A percentile compares a stretch with the other conserved stretches of the same genome.
These are phyloP conservation scores for Selene dorsalis DNA, from an alignment of 2,797 vertebrate species.

Conservation along the genomic window DNA sequence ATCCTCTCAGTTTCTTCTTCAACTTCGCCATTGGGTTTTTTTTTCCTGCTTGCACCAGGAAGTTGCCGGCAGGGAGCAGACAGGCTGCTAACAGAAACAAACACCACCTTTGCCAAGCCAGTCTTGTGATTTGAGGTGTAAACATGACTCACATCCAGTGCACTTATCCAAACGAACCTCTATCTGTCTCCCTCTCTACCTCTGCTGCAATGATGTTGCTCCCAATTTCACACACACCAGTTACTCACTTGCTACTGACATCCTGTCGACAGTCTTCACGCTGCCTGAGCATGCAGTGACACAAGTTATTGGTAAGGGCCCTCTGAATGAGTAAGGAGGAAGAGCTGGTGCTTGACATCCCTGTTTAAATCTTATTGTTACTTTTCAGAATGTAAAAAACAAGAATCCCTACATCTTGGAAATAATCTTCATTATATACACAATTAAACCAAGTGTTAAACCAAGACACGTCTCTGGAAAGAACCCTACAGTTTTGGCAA, in stretches of 20 bases:
- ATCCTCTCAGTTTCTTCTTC: neutral
- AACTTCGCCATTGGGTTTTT: neutral
- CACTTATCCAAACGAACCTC: neutral
- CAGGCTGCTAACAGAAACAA: constrained; percentile 28
- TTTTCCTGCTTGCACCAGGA: neutral
- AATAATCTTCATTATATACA: neutral
- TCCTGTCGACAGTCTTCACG: constrained; percentile 57
- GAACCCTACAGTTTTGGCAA: neutral
- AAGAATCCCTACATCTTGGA: neutral
- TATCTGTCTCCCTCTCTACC: constrained; percentile 22
- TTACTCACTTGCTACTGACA: constrained; percentile 55
- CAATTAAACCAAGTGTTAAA: neutral
- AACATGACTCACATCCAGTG: constrained; percentile 48
- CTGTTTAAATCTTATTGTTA: constrained; percentile 16
- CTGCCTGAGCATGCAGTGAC: constrained; percentile 36
- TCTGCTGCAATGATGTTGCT: constrained; percentile 11
- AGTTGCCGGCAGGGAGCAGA: neutral
- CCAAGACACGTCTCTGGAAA: neutral
- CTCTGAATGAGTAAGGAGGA: constrained; percentile 30
- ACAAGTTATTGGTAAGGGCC: constrained; percentile 40
- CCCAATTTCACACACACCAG: constrained; percentile 1
- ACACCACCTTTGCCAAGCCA: constrained; percentile 17
- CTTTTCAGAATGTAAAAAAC: neutral
- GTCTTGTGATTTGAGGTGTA: constrained; percentile 37
- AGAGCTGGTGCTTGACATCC: neutral